Conservation (phyloP, 2,888 invertebrate species). For the Ichneumoninae sp. region DNA sequence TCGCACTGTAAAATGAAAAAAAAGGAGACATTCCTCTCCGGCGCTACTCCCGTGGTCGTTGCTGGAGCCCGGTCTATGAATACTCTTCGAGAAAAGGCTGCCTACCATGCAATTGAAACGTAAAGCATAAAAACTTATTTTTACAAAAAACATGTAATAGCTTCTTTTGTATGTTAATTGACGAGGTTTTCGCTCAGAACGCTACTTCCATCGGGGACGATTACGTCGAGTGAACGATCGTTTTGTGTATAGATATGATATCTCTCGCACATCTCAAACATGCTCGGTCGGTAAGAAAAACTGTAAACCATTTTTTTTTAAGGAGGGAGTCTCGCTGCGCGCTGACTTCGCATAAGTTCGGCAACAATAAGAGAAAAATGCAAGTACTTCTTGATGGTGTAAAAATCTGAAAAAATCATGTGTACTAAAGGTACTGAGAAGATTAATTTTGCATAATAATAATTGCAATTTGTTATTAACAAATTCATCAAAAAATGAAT, state of each 20-base stretch:
- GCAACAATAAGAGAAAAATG: too few relatives aligned
- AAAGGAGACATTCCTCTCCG: conserved; percentile 22
- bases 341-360: too few relatives aligned
- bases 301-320: neutral
- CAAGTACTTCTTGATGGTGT: too few relatives aligned
- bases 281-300: neutral
- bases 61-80: neutral
- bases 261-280: neutral
- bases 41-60: neutral
- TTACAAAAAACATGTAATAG: neutral
- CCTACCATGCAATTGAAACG: neutral
- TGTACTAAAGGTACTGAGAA: too few relatives aligned
- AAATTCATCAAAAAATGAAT: too few relatives aligned
- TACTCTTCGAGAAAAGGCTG: neutral
- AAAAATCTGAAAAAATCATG: too few relatives aligned
- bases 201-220: neutral
- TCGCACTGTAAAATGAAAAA: conserved; percentile 20
- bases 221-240: neutral
- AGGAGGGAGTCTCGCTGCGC: too few relatives aligned
- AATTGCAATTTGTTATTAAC: too few relatives aligned
- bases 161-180: neutral
- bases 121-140: neutral
- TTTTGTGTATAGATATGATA: neutral
- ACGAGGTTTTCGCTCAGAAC: neutral
- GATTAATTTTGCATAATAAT: too few relatives aligned